Evolutionary conservation across 1,140 invertebrate genomes (phyloP).

Genomic region (Bombus cullumanus): DNA sequence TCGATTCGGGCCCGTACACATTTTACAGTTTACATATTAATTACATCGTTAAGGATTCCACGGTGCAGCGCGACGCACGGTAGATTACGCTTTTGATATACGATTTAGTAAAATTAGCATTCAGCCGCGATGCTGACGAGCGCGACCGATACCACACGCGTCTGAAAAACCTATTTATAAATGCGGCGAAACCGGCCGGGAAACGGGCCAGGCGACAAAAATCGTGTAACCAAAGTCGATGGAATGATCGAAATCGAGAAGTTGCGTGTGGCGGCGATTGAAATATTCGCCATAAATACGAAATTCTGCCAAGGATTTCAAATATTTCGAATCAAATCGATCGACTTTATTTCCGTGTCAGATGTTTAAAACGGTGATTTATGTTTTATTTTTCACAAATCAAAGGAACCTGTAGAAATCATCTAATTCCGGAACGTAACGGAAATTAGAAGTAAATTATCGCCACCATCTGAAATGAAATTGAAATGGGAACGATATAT

Average conservation of each 20-base stretch:
- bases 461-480: too few species aligned
- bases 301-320: neutral
- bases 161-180: constrained; percentile 22
- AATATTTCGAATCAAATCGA: too few species aligned
- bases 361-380: too few species aligned
- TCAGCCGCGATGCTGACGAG: neutral
- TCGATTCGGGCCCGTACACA: constrained; percentile 28
- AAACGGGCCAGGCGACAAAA: neutral
- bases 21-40: constrained; percentile 60
- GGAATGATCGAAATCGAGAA: neutral
- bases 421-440: too few species aligned
- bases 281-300: neutral
- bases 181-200: neutral
- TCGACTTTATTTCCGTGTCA: too few species aligned
- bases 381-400: too few species aligned
- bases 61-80: constrained; percentile 16
- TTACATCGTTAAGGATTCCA: constrained; percentile 58
- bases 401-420: too few species aligned
- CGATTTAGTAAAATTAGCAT: constrained; percentile 39
- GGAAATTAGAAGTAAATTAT: too few species aligned
- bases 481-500: too few species aligned
- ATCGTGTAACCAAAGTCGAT: neutral
- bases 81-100: constrained; percentile 49
- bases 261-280: neutral
- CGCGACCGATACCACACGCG: neutral